A percentile compares a stretch with the other conserved stretches of the same genome.
Conservation (phyloP, 2,888 invertebrate genomes). For the Tromatobia lineatoria region DNA sequence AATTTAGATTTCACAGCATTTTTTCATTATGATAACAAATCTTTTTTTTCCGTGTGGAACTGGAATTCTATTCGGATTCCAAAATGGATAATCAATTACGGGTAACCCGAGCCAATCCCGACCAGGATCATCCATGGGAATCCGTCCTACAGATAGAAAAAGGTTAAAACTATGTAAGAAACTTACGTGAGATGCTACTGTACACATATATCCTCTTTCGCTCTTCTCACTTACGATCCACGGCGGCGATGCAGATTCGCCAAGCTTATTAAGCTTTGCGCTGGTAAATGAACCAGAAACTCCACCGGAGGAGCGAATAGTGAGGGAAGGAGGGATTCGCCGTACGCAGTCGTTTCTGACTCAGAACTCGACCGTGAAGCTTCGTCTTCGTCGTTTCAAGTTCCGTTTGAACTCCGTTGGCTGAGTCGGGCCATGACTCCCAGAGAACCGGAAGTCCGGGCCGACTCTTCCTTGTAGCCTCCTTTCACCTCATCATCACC, state of each 20-base stretch:
- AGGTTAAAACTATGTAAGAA: not conserved
- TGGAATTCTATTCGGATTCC: no score
- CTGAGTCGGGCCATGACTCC: not conserved
- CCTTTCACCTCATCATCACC: conserved; percentile 40
- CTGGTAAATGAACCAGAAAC: conserved; percentile 59
- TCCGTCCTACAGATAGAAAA: no score
- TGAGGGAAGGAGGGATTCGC: not conserved
- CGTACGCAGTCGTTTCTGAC: conserved; percentile 19
- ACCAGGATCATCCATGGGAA: no score
- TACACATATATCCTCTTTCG: not conserved
- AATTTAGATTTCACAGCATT: no score
- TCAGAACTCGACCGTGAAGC: conserved; percentile 40
- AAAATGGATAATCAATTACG: no score
- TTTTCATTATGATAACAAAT: no score
- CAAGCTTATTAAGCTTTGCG: conserved; percentile 42
- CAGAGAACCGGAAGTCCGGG: conserved; percentile 35
- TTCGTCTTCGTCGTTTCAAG: conserved; percentile 43
- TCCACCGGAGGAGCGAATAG: conserved; percentile 17
- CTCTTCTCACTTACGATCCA: not conserved
- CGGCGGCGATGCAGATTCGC: conserved; percentile 21
- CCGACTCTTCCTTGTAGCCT: conserved; percentile 32
- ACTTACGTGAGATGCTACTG: not conserved
- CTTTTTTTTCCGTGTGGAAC: no score
- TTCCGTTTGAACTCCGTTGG: conserved; percentile 38
- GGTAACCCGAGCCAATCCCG: no score